phyloP scores from a whole-genome alignment of 2,797 vertebrate genomes.

The Ambastaia sidthimunki region DNA sequence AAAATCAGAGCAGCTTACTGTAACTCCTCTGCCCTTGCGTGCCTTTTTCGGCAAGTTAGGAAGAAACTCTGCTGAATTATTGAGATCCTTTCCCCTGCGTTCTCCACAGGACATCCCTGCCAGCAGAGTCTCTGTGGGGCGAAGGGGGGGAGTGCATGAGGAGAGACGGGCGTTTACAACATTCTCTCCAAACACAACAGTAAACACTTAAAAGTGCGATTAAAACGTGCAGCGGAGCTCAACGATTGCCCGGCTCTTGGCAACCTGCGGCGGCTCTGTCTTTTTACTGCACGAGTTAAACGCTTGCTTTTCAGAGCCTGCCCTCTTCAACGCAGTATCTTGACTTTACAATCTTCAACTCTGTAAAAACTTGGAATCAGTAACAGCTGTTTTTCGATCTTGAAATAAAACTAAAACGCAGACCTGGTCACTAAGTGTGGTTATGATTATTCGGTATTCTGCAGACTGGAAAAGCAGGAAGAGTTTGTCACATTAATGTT shows the following conservation, averaged over 20 bases:
- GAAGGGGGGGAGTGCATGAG: constrained; percentile 35
- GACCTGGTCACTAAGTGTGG: neutral
- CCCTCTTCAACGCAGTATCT: constrained; percentile 36
- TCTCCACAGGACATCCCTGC: constrained; percentile 68
- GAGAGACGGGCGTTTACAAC: constrained; percentile 22
- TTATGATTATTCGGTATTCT: neutral
- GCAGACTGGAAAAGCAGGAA: neutral
- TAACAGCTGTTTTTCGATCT: constrained; percentile 18
- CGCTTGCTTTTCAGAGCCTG: constrained; percentile 19
- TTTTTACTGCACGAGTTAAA: constrained; percentile 29
- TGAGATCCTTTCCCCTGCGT: constrained; percentile 48
- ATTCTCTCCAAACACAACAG: neutral
- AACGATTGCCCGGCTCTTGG: constrained; percentile 43
- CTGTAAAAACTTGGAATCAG: constrained; percentile 11
- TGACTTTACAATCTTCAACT: neutral
- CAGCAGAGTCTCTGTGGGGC: constrained; percentile 53
- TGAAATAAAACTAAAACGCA: constrained; percentile 14
- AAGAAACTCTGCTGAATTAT: constrained; percentile 74
- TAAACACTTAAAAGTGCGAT: constrained; percentile 12
- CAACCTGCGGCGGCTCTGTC: neutral
- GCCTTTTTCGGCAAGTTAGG: constrained; percentile 60
- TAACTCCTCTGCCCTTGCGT: constrained; percentile 36
- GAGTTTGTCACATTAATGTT: neutral
- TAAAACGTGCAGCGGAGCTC: constrained; percentile 27
- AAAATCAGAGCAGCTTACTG: constrained; percentile 52